Evolutionary conservation across 2,888 invertebrate species (phyloP).

Genomic region (Neoascia interrupta): DNA sequence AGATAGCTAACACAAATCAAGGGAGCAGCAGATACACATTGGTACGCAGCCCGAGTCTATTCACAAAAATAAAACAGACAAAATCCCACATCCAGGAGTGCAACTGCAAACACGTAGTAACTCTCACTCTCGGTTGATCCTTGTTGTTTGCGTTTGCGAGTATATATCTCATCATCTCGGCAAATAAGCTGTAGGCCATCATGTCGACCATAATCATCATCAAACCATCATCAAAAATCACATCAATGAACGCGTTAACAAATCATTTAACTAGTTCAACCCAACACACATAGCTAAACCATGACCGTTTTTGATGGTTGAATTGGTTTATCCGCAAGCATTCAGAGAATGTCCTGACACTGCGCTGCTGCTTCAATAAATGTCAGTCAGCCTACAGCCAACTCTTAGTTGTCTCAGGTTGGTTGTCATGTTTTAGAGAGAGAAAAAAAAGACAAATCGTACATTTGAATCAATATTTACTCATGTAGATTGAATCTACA

Average conservation of each 20-base stretch:
- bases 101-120: slow-evolving; percentile 17
- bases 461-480: slow-evolving; percentile 65
- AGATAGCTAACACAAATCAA: slow-evolving; percentile 32
- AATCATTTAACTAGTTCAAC: slow-evolving; percentile 66
- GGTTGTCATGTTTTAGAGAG: slow-evolving; percentile 4
- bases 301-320: slow-evolving; percentile 28
- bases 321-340: slow-evolving; percentile 44
- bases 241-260: slow-evolving; percentile 63
- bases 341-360: background rate
- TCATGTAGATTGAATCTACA: slow-evolving; percentile 64
- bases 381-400: slow-evolving; percentile 6
- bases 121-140: slow-evolving; percentile 50
- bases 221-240: slow-evolving; percentile 42
- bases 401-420: slow-evolving; percentile 9
- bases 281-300: no score
- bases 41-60: no score
- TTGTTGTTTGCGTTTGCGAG: slow-evolving; percentile 45
- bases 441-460: slow-evolving; percentile 54
- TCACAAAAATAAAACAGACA: slow-evolving; percentile 15
- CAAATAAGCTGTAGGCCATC: slow-evolving; percentile 61
- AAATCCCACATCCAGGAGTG: slow-evolving; percentile 44
- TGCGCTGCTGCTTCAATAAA: background rate
- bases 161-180: slow-evolving; percentile 60
- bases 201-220: slow-evolving; percentile 57
- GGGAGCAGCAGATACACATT: slow-evolving; percentile 36